Percentiles rank a stretch among this genome's conserved stretches.
These are phyloP conservation scores for Dorcus parallelipipedus DNA, from an alignment of 2,888 invertebrate genomes.

Conservation along the genomic window DNA sequence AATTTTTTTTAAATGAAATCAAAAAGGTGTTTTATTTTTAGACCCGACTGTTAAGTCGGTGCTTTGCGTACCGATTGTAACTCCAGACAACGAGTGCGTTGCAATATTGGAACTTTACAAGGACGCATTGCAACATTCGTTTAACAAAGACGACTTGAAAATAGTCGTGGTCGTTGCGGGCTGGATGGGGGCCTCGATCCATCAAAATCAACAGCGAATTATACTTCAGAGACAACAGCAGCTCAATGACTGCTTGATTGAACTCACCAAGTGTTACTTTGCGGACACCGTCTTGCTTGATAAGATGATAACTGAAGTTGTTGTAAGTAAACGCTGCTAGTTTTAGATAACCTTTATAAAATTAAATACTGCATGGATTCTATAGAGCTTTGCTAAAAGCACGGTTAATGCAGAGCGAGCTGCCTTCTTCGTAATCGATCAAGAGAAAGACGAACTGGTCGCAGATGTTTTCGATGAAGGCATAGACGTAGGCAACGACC, in stretches of 20 bases:
- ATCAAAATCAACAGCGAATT: conserved; percentile 45
- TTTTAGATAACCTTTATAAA: no score
- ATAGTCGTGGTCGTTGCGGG: conserved; percentile 43
- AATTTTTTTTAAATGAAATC: no score
- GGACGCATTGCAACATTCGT: conserved; percentile 40
- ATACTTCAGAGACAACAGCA: conserved; percentile 45
- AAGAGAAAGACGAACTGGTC: conserved; percentile 47
- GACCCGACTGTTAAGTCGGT: conserved; percentile 56
- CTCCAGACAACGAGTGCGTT: conserved; percentile 57
- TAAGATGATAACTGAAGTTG: conserved; percentile 59
- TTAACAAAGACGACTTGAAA: conserved; percentile 41
- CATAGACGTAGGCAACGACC: conserved; percentile 48
- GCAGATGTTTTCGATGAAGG: conserved; percentile 63
- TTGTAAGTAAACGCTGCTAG: conserved; percentile 43
- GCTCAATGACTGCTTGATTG: conserved; percentile 45
- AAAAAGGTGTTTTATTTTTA: conserved; percentile 31
- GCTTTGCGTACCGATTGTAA: conserved; percentile 58
- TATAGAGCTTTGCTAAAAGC: conserved; percentile 56
- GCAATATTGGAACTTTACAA: conserved; percentile 59
- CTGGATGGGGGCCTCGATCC: conserved; percentile 50
- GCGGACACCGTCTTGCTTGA: conserved; percentile 55
- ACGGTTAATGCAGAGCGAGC: conserved; percentile 58
- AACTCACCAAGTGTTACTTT: conserved; percentile 52
- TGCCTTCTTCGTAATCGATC: conserved; percentile 57
- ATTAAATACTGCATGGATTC: no score